phyloP scores from a whole-genome alignment of 2,113 vertebrate species.

The Salvator merianae region DNA sequence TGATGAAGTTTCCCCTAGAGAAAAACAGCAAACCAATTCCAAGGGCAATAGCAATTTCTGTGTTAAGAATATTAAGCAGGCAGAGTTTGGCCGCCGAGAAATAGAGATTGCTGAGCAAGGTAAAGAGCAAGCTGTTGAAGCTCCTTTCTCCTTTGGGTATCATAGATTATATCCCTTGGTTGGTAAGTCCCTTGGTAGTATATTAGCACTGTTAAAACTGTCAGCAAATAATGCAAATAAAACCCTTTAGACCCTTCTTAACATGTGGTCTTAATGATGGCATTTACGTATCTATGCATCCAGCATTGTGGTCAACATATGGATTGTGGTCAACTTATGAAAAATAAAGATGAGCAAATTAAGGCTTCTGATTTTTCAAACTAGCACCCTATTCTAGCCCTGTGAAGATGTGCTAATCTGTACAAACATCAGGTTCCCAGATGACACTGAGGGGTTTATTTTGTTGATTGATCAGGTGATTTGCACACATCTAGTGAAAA shows the following conservation, averaged over 20 bases:
- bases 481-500: background rate
- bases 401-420: too few species aligned
- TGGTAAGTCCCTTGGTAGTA: background rate
- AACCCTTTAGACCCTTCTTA: accelerated
- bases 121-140: slow-evolving; percentile 42
- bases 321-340: too few species aligned
- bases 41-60: slow-evolving; percentile 95
- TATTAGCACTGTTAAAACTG: background rate
- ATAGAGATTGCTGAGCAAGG: slow-evolving; percentile 97
- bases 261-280: accelerated
- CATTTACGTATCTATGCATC: accelerated
- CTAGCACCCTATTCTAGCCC: too few species aligned
- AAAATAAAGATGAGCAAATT: too few species aligned
- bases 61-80: slow-evolving; percentile 96
- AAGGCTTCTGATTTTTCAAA: too few species aligned
- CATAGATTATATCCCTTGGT: slow-evolving; percentile 7
- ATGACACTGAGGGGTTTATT: too few species aligned
- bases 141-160: background rate
- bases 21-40: slow-evolving; percentile 92
- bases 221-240: background rate
- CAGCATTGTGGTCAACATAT: background rate
- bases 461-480: too few species aligned
- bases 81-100: slow-evolving; percentile 92
- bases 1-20: slow-evolving; percentile 90
- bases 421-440: too few species aligned